Evolutionary conservation across 2,113 vertebrate species (phyloP).

Genomic region (Aleadryas rufinucha): DNA sequence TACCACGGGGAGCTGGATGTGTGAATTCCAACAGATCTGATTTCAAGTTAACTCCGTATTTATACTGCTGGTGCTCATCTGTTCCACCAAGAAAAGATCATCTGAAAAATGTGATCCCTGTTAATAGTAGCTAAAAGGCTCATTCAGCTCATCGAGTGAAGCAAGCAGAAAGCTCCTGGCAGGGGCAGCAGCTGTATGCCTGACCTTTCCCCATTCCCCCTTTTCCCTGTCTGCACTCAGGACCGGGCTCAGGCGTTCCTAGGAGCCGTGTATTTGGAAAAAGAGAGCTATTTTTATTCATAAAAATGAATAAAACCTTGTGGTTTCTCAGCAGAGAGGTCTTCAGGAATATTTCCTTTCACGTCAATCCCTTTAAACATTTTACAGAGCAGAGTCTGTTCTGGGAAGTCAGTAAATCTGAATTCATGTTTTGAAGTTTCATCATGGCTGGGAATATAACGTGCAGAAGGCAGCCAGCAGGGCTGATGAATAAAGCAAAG

Average conservation of each 20-base stretch:
- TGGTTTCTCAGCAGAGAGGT: constrained; percentile 27
- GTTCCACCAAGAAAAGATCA: neutral
- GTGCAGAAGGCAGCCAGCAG: neutral
- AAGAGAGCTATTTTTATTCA: constrained; percentile 32
- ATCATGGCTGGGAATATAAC: neutral
- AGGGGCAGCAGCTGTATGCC: neutral
- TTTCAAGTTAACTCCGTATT: constrained; percentile 34
- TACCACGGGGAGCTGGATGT: neutral
- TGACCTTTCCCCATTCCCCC: constrained; percentile 30
- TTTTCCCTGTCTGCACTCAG: neutral
- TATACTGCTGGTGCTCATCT: constrained; percentile 32
- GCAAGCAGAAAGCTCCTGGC: neutral
- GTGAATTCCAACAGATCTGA: constrained; percentile 55
- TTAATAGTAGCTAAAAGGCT: neutral
- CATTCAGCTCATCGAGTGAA: neutral
- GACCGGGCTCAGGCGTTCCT: neutral
- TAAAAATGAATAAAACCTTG: too few relatives aligned
- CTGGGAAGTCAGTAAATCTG: neutral
- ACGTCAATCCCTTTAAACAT: neutral
- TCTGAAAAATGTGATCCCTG: constrained; percentile 7
- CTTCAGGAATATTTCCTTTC: constrained; percentile 38
- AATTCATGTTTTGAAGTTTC: neutral
- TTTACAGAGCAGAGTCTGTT: neutral
- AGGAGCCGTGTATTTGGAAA: neutral
- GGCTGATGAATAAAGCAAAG: neutral